Evolutionary conservation across 2,797 vertebrate species (phyloP), one percentile per base, ranked within the genome.

Genomic region (Melanotaenia nigrans): DNA sequence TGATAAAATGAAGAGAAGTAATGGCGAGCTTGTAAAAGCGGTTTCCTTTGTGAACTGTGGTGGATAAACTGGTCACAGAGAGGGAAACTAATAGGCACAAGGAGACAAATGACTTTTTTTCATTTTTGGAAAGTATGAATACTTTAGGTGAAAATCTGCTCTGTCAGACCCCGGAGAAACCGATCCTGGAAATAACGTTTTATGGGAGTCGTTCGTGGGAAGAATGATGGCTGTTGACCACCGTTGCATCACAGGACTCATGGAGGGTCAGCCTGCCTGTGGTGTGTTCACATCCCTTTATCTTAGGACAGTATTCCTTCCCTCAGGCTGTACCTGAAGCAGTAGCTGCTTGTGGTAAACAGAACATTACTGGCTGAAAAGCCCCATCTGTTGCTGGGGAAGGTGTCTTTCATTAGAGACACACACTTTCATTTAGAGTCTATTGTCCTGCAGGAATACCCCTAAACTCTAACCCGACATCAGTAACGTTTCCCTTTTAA

Each of bases 131-230:
- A 63, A 70, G 71, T 77, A 63, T 68, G 73, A 77, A 78, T 83
- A 77, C 71, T 81, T 61, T 40, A 71, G 87, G 24, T 33, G 45
- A 81, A 87, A 80, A 87, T 85, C 87, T 89, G 83, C 13, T 6
- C 53, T 33, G 36, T 69, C 60, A 25, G 75, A 75, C 65, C 65
- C 77, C 36, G 51, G 78, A 85, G 79, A 79, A 91, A 84, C 85
- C 76, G 86, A 90, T 94, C 79, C 93, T 92, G 89, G 90, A 93
- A 88, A 78, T 75, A 81, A 63, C 58, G 84, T 77, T 69, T 75
- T 65, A 81, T 79, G 75, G 81, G 25, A 89, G 88, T 82, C 82
- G 80, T 87, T 92, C 89, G 81, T 90, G 92, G 92, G 94, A 94
- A 94, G 83, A 49, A 55, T 14, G 73, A 75, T 67, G 71, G 78